Conservation (phyloP, 2,888 invertebrate species). For the Acronicta leporina region DNA sequence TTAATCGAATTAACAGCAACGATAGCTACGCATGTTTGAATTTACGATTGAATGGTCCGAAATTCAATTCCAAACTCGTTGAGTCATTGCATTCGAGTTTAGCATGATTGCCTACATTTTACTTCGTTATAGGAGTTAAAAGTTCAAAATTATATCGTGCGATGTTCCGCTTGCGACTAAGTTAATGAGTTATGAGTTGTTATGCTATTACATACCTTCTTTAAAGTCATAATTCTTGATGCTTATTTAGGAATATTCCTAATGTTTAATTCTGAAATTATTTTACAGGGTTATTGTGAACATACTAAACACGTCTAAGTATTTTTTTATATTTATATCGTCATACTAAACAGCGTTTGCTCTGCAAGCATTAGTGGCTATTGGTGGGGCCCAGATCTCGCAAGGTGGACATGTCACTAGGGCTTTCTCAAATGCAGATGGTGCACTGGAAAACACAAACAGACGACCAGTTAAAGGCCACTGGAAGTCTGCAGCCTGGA, state of each 20-base stretch:
- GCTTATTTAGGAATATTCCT: neutral
- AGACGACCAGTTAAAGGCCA: no score
- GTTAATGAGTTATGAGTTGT: neutral
- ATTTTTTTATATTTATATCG: no score
- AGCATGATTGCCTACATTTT: constrained; percentile 15
- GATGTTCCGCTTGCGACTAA: neutral
- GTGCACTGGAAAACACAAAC: no score
- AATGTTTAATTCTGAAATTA: no score
- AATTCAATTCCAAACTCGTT: constrained; percentile 40
- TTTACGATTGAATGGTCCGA: constrained; percentile 45
- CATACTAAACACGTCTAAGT: no score
- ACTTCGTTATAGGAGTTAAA: constrained; percentile 3
- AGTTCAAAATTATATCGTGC: constrained; percentile 1
- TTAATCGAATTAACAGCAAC: constrained; percentile 48
- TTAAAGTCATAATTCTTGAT: neutral
- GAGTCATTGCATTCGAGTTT: constrained; percentile 25
- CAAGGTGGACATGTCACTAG: no score
- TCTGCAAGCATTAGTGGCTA: no score
- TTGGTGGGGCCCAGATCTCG: no score
- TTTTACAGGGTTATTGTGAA: no score
- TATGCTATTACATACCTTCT: neutral
- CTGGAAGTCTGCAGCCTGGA: no score
- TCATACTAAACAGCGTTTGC: no score
- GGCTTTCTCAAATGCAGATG: no score
- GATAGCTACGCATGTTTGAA: constrained; percentile 43